Percentiles rank a stretch among this genome's conserved stretches.
Evolutionary conservation across 2,888 invertebrate genomes (phyloP).

Genomic region (Aporophyla nigra): DNA sequence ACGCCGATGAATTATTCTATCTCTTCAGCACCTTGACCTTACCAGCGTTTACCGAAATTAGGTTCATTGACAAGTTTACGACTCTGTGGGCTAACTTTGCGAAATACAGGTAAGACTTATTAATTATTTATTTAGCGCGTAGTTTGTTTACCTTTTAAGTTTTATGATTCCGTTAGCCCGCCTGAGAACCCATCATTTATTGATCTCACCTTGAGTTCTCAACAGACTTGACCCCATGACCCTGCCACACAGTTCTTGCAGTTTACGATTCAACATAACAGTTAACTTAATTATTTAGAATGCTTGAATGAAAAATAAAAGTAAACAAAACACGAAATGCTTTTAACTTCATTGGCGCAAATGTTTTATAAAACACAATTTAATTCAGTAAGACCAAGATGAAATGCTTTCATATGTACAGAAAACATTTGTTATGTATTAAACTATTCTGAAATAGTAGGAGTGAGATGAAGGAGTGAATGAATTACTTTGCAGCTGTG

Average conservation of each 20-base stretch:
- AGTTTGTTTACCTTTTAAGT: background rate
- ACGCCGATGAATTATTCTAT: constrained; percentile 88
- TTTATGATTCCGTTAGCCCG: background rate
- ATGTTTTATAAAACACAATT: constrained; percentile 35
- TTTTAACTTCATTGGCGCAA: constrained; percentile 19
- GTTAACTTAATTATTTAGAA: constrained; percentile 13
- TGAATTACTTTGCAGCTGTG: constrained; percentile 53
- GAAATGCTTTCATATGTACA: constrained; percentile 50
- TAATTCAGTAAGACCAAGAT: constrained; percentile 48
- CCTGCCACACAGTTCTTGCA: constrained; percentile 5
- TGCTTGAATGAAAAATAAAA: constrained; percentile 29
- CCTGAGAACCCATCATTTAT: constrained; percentile 1
- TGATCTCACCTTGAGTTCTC: constrained; percentile 15
- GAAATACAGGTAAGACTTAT: constrained; percentile 79
- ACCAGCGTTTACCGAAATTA: constrained; percentile 49
- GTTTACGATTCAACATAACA: background rate
- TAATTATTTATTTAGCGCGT: constrained; percentile 16
- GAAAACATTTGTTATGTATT: constrained; percentile 59
- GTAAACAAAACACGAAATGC: constrained; percentile 16
- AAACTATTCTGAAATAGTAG: constrained; percentile 53
- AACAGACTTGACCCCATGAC: constrained; percentile 16
- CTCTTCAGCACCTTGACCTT: constrained; percentile 78
- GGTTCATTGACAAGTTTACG: constrained; percentile 73
- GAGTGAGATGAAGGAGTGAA: constrained; percentile 51
- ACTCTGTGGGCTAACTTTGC: constrained; percentile 87